These are phyloP conservation scores for Syndactyla subalaris DNA, from an alignment of 2,797 vertebrate species.

Conservation along the genomic window DNA sequence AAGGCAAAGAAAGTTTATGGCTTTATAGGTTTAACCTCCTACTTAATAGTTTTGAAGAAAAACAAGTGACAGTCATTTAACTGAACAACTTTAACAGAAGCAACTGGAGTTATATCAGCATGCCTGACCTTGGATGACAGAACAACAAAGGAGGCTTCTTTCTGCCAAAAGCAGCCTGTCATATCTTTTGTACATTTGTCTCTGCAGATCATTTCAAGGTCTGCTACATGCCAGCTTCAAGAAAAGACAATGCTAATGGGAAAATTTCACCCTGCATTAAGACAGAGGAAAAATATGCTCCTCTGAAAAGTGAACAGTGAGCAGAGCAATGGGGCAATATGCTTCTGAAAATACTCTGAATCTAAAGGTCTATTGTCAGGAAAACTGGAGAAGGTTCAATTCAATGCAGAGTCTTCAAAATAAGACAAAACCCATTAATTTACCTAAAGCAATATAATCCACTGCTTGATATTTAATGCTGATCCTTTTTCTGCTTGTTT, in stretches of 20 bases:
- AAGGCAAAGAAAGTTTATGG: neutral
- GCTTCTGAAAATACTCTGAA: neutral
- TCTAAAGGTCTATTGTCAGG: neutral
- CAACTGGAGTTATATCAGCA: neutral
- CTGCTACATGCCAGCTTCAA: neutral
- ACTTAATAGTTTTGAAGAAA: neutral
- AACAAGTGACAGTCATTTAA: conserved; percentile 3
- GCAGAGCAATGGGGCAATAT: neutral
- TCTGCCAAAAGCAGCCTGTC: conserved; percentile 43
- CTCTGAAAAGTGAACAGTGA: neutral
- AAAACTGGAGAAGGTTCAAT: neutral
- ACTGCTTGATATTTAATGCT: neutral
- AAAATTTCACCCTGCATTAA: conserved; percentile 11
- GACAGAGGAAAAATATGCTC: conserved; percentile 7
- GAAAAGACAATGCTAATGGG: conserved; percentile 25
- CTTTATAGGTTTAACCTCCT: neutral
- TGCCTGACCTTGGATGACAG: conserved; percentile 30
- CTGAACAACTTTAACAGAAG: conserved; percentile 27
- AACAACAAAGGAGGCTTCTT: conserved; percentile 38
- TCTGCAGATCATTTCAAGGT: conserved; percentile 55
- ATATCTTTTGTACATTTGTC: conserved; percentile 50
- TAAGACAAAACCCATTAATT: neutral
- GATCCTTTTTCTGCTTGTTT: neutral
- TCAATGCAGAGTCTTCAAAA: neutral
- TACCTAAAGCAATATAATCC: neutral